These are phyloP conservation scores for Halictus quadricinctus DNA, from an alignment of 2,888 invertebrate genomes.

Conservation along the genomic window DNA sequence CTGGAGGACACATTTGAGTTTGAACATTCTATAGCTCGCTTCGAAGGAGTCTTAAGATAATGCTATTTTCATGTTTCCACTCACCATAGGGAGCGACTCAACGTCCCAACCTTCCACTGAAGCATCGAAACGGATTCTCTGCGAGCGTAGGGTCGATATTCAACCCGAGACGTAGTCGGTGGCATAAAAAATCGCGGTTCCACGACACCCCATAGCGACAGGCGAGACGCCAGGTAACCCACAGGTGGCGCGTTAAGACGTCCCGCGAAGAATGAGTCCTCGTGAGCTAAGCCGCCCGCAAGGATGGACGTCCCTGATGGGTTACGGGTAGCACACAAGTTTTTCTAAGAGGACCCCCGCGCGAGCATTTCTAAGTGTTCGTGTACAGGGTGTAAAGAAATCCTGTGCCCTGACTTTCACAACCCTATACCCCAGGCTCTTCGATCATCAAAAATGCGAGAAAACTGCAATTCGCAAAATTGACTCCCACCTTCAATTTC, in stretches of 20 bases:
- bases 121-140: constrained; percentile 7
- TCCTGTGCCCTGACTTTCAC: no score
- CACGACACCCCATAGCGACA: constrained; percentile 46
- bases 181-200: constrained; percentile 13
- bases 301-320: constrained; percentile 48
- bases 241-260: constrained; percentile 37
- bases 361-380: not conserved
- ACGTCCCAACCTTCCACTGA: not conserved
- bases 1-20: not conserved
- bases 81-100: not conserved
- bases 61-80: not conserved
- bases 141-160: not conserved
- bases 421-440: no score
- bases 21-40: not conserved
- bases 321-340: not conserved
- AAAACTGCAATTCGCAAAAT: no score
- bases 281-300: not conserved
- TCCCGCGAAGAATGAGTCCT: constrained; percentile 19
- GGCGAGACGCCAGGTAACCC: not conserved
- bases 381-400: constrained; percentile 1
- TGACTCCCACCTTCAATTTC: no score
- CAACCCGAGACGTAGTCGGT: not conserved
- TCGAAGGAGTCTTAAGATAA: not conserved
- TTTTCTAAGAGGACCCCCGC: constrained; percentile 16
- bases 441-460: no score